phyloP scores from a whole-genome alignment of 2,797 vertebrate genomes.

The Fistularia commersonii region DNA sequence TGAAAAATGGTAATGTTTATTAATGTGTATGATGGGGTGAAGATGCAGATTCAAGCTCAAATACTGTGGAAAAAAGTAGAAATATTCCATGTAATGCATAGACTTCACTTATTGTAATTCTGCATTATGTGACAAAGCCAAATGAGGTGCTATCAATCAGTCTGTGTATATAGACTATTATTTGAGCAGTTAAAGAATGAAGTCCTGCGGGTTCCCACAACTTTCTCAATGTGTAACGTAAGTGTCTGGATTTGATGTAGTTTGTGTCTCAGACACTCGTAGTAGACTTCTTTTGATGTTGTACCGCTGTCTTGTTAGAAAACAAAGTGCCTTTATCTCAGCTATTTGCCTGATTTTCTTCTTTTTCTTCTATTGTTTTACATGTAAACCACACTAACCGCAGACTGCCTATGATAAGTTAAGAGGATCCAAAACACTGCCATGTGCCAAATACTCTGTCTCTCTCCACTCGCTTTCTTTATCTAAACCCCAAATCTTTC shows the following conservation, averaged over 20 bases:
- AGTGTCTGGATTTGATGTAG: constrained; percentile 19
- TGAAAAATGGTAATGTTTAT: too few species aligned
- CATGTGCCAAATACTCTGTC: constrained; percentile 29
- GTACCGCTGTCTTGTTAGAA: constrained; percentile 8
- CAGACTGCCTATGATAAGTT: constrained; percentile 35
- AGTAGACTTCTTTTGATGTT: constrained; percentile 29
- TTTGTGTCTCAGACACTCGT: constrained; percentile 21
- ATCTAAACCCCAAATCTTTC: constrained; percentile 20
- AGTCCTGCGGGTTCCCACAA: neutral
- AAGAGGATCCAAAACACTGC: constrained; percentile 18
- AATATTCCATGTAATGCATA: too few species aligned
- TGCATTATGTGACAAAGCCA: too few species aligned
- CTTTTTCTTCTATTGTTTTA: neutral
- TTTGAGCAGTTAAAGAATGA: too few species aligned
- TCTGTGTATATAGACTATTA: too few species aligned
- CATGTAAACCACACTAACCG: constrained; percentile 26
- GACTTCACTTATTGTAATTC: too few species aligned
- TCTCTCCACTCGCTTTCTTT: constrained; percentile 8
- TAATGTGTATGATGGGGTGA: too few species aligned
- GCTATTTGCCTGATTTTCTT: constrained; percentile 16
- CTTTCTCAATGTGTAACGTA: constrained; percentile 35
- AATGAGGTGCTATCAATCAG: too few species aligned
- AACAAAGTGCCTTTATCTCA: constrained; percentile 43
- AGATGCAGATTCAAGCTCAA: too few species aligned
- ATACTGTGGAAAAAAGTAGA: too few species aligned